Percentiles rank a stretch among this genome's conserved stretches.
These are phyloP conservation scores for Hoplodrina blanda DNA, from an alignment of 2,888 invertebrate genomes.

Conservation along the genomic window DNA sequence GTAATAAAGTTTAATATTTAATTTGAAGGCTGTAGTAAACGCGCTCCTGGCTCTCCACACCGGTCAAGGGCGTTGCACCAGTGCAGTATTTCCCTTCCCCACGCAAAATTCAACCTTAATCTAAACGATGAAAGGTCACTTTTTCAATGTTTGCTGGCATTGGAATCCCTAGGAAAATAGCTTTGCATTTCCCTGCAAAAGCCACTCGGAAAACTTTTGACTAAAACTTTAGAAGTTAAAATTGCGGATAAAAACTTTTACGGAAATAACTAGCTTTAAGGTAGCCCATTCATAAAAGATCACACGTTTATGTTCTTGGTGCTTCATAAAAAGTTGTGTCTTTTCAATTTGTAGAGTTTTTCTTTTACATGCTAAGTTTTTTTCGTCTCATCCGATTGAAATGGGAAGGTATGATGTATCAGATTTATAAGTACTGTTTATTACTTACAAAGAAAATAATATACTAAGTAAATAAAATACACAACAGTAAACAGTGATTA, in stretches of 20 bases:
- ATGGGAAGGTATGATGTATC: background rate
- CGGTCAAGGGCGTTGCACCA: conserved; percentile 76
- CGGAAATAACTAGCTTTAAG: conserved; percentile 46
- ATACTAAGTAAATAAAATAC: too few relatives aligned
- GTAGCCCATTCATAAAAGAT: conserved; percentile 35
- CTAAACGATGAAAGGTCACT: background rate
- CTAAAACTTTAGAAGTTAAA: conserved; percentile 52
- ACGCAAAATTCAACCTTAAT: conserved; percentile 60
- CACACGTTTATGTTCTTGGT: conserved; percentile 36
- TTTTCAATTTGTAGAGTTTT: conserved; percentile 15
- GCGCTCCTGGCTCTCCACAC: conserved; percentile 60
- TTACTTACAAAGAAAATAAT: too few relatives aligned
- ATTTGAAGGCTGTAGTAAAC: conserved; percentile 68
- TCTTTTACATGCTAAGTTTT: background rate
- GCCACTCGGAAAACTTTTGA: conserved; percentile 56
- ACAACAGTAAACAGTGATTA: too few relatives aligned
- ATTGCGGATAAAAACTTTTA: conserved; percentile 54
- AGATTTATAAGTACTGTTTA: too few relatives aligned
- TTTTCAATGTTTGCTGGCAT: conserved; percentile 14
- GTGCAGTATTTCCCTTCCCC: conserved; percentile 61
- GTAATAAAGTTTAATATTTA: conserved; percentile 74
- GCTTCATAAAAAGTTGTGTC: conserved; percentile 13
- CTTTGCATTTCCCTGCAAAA: conserved; percentile 57
- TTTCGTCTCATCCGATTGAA: background rate
- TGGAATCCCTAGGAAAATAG: conserved; percentile 42